These are phyloP conservation scores for Amblyraja radiata DNA, from an alignment of 2,797 vertebrate genomes.

Conservation along the genomic window DNA sequence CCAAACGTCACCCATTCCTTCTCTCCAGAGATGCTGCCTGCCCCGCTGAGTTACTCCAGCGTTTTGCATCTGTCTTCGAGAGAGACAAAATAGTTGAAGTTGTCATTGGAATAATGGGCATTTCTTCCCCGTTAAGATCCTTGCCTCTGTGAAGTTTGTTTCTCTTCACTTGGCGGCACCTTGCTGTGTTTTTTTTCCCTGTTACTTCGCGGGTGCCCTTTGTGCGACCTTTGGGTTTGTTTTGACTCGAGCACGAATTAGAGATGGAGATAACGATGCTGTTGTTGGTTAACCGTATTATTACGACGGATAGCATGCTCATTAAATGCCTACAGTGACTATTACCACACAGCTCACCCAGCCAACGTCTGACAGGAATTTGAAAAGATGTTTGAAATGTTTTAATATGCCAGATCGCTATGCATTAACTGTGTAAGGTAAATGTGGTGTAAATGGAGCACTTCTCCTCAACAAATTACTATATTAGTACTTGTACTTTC, in stretches of 20 bases:
- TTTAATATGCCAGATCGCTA: not conserved
- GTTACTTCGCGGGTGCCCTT: not conserved
- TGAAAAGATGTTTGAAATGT: not conserved
- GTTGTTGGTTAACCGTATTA: not conserved
- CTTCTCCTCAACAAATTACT: not conserved
- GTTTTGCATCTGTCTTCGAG: too few species aligned
- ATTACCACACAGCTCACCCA: not conserved
- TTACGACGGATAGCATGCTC: conserved; percentile 6
- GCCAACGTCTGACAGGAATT: not conserved
- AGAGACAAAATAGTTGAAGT: not conserved
- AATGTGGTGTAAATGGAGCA: not conserved
- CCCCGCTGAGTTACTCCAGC: too few species aligned
- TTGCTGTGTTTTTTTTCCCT: not conserved
- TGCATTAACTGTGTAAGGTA: not conserved
- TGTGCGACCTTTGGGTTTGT: conserved; percentile 10
- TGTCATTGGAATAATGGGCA: not conserved
- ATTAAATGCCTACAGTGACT: not conserved
- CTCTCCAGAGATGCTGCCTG: too few species aligned
- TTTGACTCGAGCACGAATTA: conserved; percentile 14
- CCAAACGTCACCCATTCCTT: too few species aligned
- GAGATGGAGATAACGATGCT: not conserved
- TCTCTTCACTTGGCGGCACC: not conserved
- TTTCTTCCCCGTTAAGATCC: not conserved
- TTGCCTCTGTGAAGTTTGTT: not conserved
- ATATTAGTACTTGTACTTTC: not conserved